These are phyloP conservation scores for Pelodiscus sinensis DNA, from an alignment of 2,113 vertebrate species.

Conservation along the genomic window DNA sequence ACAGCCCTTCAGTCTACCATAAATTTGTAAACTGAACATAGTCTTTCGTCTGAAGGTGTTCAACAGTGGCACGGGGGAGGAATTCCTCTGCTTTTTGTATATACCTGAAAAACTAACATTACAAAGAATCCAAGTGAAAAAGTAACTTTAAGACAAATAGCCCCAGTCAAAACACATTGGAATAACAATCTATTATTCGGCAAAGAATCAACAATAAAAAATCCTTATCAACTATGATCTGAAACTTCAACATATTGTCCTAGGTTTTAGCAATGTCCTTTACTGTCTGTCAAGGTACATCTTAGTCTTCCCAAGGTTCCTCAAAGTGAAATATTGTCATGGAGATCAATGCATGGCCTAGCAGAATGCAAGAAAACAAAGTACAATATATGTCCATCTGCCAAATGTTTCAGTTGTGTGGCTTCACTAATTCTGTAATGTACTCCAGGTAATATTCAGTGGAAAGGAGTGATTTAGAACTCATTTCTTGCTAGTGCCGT, in stretches of 20 bases:
- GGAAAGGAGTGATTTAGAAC: not conserved
- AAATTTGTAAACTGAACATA: conserved; percentile 24
- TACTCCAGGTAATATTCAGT: not conserved
- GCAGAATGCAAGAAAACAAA: not conserved
- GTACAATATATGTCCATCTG: not conserved
- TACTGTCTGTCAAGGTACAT: conserved; percentile 11
- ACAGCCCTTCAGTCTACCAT: not conserved
- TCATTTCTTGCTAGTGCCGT: not conserved
- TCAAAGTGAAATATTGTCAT: not conserved
- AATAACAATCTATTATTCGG: conserved; percentile 55
- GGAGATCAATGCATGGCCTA: not conserved
- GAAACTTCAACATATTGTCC: conserved; percentile 37
- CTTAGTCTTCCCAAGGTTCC: not conserved
- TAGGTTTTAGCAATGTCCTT: not conserved
- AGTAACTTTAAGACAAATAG: conserved; percentile 52
- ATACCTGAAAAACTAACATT: conserved; percentile 19
- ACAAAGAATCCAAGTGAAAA: conserved; percentile 34
- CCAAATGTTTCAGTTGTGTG: not conserved
- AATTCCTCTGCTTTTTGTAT: not conserved
- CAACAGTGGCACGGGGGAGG: not conserved
- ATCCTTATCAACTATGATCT: conserved; percentile 22
- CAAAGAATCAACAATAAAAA: conserved; percentile 41
- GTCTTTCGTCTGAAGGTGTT: not conserved
- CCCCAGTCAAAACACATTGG: conserved; percentile 48
- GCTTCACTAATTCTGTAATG: not conserved